phyloP scores from a whole-genome alignment of 2,888 invertebrate genomes.

The Hirtodrosophila cameraria region DNA sequence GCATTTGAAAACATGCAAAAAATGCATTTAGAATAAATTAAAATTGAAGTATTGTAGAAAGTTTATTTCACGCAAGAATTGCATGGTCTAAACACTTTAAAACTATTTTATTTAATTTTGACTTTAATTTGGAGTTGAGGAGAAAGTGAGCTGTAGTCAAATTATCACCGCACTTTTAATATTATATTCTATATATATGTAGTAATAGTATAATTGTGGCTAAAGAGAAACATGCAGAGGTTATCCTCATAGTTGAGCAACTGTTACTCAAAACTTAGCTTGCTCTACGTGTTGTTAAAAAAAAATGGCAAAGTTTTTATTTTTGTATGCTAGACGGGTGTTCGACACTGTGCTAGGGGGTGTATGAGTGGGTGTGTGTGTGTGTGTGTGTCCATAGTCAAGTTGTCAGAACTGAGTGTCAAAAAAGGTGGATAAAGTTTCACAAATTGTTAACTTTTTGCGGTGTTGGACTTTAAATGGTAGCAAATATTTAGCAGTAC shows the following conservation, averaged over 20 bases:
- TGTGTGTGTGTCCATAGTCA: slow-evolving; percentile 21
- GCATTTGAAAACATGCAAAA: too few relatives aligned
- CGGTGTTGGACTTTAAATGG: slow-evolving; percentile 14
- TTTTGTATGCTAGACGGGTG: slow-evolving; percentile 30
- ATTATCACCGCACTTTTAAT: too few relatives aligned
- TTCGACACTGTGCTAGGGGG: too few relatives aligned
- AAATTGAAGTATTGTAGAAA: too few relatives aligned
- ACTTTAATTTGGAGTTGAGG: too few relatives aligned
- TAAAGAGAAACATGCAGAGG: background rate
- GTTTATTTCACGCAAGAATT: too few relatives aligned
- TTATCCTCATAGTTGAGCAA: background rate
- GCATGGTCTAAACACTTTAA: too few relatives aligned
- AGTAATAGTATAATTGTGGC: too few relatives aligned
- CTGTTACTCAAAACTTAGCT: background rate
- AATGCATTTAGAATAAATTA: too few relatives aligned
- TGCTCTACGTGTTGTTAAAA: slow-evolving; percentile 45
- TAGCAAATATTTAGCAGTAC: slow-evolving; percentile 6
- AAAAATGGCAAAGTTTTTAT: slow-evolving; percentile 56
- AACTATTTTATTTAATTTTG: too few relatives aligned
- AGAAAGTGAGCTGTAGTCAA: too few relatives aligned
- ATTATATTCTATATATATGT: too few relatives aligned
- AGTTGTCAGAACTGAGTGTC: slow-evolving; percentile 30
- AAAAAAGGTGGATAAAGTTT: slow-evolving; percentile 38
- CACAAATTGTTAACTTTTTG: slow-evolving; percentile 32
- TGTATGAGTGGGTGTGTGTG: background rate